Evolutionary conservation across 37 sponge, comb jelly and placozoan species (phyloP), one percentile per base, ranked within the genome.

Genomic region (Beroe ovata): DNA sequence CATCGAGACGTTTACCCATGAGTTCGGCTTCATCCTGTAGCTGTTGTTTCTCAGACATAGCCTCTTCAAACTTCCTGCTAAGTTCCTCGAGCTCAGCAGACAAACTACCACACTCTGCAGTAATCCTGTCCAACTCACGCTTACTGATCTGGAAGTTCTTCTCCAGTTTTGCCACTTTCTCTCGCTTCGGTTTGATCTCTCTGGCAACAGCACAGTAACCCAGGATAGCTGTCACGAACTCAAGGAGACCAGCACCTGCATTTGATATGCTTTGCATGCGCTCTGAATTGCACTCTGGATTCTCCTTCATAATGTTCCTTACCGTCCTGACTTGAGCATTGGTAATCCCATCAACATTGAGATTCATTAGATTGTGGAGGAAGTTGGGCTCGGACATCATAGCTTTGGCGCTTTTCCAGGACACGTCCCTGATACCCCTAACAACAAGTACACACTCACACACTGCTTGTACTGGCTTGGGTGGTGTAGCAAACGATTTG

Each of bases 321-420:
- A 72, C 88, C 20, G 60, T 61, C 60, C 63, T 89, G 28, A 97
- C 97, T 91, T 98, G 96, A 0, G 54, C 89, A 21, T 40, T 88
- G 21, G 91, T 89, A 84, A 98, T 95, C 22, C 91, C 94, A 90
- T 98, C 99, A 0, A 96, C 99, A 36, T 96, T 94, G 92, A 98
- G 88, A 61, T 92, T 94, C 88, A 93, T 90, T 0, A 98, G 92
- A 26, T 95, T 92, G 54, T 54, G 37, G 40, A 98, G 92, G 90
- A 98, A 98, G 90, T 95, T 95, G 19, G 94, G 91, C 33, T 98
- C 99, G 2, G 96, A 66, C 99, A 98, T 98, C 94, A 98, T 96
- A 32, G 94, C 94, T 64, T 96, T 96, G 59, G 95, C 96, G n/a
- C 93, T 91, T 91, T 94, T 96, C 99, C 99, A 98, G 88, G 71